These are phyloP conservation scores for Lonchura striata DNA, from an alignment of 2,113 vertebrate genomes.

Conservation along the genomic window DNA sequence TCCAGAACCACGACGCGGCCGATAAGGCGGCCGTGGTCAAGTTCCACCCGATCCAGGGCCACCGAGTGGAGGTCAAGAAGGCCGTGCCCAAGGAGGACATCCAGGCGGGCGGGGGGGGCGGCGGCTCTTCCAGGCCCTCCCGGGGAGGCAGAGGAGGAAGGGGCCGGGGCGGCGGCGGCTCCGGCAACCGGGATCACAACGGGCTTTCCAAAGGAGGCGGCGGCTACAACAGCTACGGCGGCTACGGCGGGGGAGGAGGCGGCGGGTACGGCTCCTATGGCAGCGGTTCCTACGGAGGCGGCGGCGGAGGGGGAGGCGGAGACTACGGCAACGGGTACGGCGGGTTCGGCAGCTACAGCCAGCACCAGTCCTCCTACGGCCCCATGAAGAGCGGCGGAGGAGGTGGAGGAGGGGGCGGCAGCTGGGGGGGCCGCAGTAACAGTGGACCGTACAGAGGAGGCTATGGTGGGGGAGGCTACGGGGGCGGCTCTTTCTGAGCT, in stretches of 20 bases:
- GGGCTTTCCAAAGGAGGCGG: conserved; percentile 81
- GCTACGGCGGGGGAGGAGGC: conserved; percentile 75
- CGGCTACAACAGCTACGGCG: conserved; percentile 85
- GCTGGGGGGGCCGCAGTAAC: conserved; percentile 84
- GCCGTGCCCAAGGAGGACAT: conserved; percentile 91
- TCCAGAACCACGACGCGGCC: conserved; percentile 90
- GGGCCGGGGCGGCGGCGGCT: conserved; percentile 78
- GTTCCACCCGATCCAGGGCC: conserved; percentile 89
- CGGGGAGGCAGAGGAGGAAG: conserved; percentile 78
- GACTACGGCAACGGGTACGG: conserved; percentile 91
- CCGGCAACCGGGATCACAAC: conserved; percentile 79
- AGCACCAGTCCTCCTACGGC: conserved; percentile 90
- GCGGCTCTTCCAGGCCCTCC: conserved; percentile 72
- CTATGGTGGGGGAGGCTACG: conserved; percentile 81
- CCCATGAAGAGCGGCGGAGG: conserved; percentile 92
- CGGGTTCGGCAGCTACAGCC: conserved; percentile 91
- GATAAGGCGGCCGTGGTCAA: conserved; percentile 95
- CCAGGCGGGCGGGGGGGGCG: conserved; percentile 75
- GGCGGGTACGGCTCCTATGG: conserved; percentile 74
- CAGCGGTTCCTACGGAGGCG: conserved; percentile 74
- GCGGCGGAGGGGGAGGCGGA: conserved; percentile 78
- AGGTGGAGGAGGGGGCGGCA: conserved; percentile 82
- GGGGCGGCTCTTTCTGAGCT: conserved; percentile 75
- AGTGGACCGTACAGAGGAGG: conserved; percentile 86
- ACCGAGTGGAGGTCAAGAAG: conserved; percentile 93